A percentile compares a stretch with the other conserved stretches of the same genome.
Evolutionary conservation across 2,888 invertebrate species (phyloP).

Genomic region (Serrognathus titanus): DNA sequence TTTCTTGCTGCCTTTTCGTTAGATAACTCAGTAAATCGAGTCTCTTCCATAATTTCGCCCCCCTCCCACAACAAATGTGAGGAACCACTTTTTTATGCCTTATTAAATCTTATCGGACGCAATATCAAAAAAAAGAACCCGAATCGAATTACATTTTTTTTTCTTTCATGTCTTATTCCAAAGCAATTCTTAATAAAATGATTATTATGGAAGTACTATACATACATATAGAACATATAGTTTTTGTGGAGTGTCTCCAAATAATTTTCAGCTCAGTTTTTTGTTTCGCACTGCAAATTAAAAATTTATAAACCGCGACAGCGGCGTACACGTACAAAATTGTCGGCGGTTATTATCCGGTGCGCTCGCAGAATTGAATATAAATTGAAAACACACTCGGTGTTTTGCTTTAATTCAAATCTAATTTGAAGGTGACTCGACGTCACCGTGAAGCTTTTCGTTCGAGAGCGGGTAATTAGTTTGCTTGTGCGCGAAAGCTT

Average conservation of each 20-base stretch:
- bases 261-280: too few species aligned
- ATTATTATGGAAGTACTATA: conserved; percentile 11
- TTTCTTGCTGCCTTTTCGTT: too few species aligned
- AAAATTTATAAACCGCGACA: too few species aligned
- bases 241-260: too few species aligned
- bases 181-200: conserved; percentile 20
- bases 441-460: background rate
- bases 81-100: conserved; percentile 18
- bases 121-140: conserved; percentile 17
- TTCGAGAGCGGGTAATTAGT: conserved; percentile 31
- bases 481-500: conserved; percentile 32
- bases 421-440: conserved; percentile 11
- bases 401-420: conserved; percentile 18
- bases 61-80: background rate
- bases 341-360: too few species aligned
- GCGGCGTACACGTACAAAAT: too few species aligned
- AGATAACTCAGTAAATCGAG: too few species aligned
- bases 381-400: conserved; percentile 12
- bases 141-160: conserved; percentile 23
- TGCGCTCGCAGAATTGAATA: too few species aligned
- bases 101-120: conserved; percentile 22
- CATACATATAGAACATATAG: too few species aligned
- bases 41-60: background rate
- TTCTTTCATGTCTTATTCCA: conserved; percentile 14
- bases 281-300: too few species aligned